Conservation (phyloP, 1,140 invertebrate species). For the Euura saliciscinereae region DNA sequence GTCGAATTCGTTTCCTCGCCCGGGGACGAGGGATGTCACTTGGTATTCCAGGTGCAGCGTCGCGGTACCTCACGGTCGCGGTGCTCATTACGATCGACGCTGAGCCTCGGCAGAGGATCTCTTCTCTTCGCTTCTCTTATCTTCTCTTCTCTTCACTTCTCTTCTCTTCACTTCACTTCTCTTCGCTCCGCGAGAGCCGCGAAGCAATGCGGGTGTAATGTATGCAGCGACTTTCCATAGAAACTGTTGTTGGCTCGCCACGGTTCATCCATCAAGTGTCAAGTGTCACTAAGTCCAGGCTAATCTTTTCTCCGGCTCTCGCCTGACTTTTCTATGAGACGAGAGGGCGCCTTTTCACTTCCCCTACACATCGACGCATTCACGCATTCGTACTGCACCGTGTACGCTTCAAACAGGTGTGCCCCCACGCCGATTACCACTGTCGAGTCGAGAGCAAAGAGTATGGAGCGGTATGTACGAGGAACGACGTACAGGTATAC, state of each 20-base stretch:
- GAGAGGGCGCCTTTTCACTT: background rate
- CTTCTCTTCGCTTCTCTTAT: no score
- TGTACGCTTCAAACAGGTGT: no score
- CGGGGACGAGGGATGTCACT: background rate
- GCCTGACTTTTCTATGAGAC: background rate
- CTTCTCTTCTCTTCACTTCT: no score
- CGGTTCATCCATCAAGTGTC: slow-evolving; percentile 33
- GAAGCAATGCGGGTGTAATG: slow-evolving; percentile 25
- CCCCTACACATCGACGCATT: background rate
- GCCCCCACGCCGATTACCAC: no score
- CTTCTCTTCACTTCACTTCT: background rate
- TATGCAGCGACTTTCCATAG: slow-evolving; percentile 29
- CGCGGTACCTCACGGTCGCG: background rate
- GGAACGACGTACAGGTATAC: no score
- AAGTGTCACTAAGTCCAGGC: slow-evolving; percentile 22
- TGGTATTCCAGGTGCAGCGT: background rate
- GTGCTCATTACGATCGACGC: background rate
- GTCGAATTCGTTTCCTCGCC: no score
- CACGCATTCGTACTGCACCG: background rate
- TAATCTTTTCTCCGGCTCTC: slow-evolving; percentile 5
- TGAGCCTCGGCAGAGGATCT: background rate
- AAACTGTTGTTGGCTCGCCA: slow-evolving; percentile 14
- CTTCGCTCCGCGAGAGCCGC: background rate
- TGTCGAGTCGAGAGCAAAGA: no score
- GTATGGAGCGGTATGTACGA: no score